Base-by-base conservation (phyloP, 2,888 invertebrate genomes). In the Erebia palarica region DNA sequence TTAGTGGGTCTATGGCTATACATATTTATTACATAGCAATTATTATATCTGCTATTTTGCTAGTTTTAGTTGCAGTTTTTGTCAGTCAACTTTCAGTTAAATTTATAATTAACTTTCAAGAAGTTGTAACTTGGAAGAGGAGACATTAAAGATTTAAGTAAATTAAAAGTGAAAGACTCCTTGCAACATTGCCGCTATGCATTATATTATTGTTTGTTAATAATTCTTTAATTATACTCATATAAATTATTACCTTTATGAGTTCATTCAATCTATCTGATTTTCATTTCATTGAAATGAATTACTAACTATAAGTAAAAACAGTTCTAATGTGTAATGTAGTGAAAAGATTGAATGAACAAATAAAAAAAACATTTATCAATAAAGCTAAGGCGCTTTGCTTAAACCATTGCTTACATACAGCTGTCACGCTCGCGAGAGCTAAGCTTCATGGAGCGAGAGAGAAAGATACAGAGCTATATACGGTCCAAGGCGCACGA, bases 401-500 rank as follows among this genome's bases (percentile, higher is more conserved):
- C 65, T 61, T 77, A 78, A 68, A 75, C 74, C 75, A 81, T 86
- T 86, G 88, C 88, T 83, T 91, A 86, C 90, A 90, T 90, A 86
- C 91, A 94, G 93, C 85, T 93, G 80, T 89, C 92, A 78, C 90
- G 85, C 79, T 90, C 92, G 78, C 92, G 89, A 80, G 89, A 92
- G 82, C 80, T 93, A 89, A 90, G 88, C 88, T 93, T 84, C 92
- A 88, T 90, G 89, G 92, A 93, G 80, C 88, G 91, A 80, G 91
- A 91, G 87, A 85, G 93, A 86, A 90, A 92, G 82, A 89, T 92
- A 87, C 91, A 92, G 86, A 90, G 87, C 88, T 94, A 93, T 91
- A 92, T 92, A 82, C 88, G 86, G 81, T 87, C 90, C 81, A 94
- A 94, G 91, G 90, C 87, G 86, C 87, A 90, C 85, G 93, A 94